phyloP scores from a whole-genome alignment of 2,113 vertebrate species.

The Manacus vitellinus region DNA sequence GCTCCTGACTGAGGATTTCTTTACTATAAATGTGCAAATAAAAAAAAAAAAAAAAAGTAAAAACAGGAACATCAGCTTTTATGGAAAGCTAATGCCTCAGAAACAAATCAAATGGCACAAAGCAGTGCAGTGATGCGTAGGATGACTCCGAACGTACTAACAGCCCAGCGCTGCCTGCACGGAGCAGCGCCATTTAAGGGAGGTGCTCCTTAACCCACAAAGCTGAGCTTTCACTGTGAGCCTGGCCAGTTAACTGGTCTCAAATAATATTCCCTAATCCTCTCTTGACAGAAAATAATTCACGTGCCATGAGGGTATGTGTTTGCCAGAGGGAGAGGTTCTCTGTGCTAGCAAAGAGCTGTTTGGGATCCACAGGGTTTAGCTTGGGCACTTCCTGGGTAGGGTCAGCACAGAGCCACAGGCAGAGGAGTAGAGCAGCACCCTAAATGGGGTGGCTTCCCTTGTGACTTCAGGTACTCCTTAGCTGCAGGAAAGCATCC shows the following conservation, averaged over 20 bases:
- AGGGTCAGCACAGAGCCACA: neutral
- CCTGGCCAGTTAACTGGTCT: neutral
- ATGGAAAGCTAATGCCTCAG: neutral
- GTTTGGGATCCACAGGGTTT: neutral
- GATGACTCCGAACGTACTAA: fast-evolving
- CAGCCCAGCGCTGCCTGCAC: neutral
- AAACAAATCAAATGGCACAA: neutral
- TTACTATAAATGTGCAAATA: neutral
- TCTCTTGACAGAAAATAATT: neutral
- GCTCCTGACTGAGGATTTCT: neutral
- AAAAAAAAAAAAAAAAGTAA: neutral
- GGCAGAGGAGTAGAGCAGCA: neutral
- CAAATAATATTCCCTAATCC: neutral
- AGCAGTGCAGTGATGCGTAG: neutral
- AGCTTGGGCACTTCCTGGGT: neutral
- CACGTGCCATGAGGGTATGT: neutral
- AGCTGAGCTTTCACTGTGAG: neutral
- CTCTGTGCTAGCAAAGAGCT: neutral
- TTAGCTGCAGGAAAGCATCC: neutral
- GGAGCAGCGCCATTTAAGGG: neutral
- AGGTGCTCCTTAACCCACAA: neutral
- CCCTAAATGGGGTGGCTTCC: neutral
- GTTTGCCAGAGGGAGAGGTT: neutral
- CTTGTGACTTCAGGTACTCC: neutral
- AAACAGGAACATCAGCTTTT: neutral